These are phyloP conservation scores for Toxotes chatareus DNA, from an alignment of 2,113 vertebrate species.

Conservation along the genomic window DNA sequence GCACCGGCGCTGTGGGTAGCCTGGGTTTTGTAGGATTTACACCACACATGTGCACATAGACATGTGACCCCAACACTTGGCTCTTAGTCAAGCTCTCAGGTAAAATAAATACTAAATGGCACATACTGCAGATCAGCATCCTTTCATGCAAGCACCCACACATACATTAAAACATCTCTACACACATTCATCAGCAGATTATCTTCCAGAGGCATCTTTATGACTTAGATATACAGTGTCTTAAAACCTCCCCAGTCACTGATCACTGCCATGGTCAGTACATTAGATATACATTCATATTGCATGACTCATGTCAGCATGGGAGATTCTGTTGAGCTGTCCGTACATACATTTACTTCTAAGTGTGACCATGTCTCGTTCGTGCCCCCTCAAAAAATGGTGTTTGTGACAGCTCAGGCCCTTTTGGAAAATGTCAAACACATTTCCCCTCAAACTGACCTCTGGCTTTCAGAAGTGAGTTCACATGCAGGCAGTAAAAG, in stretches of 20 bases:
- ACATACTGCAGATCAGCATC: background rate
- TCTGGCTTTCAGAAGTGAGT: constrained; percentile 49
- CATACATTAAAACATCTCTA: background rate
- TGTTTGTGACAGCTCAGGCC: constrained; percentile 15
- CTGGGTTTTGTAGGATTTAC: constrained; percentile 44
- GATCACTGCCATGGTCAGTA: constrained; percentile 36
- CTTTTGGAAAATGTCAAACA: constrained; percentile 58
- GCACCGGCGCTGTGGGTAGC: constrained; percentile 49
- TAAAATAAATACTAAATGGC: constrained; percentile 20
- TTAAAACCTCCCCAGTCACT: constrained; percentile 32
- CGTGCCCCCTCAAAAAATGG: no score
- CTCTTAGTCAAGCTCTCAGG: background rate
- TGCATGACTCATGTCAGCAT: constrained; percentile 39
- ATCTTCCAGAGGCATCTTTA: constrained; percentile 57
- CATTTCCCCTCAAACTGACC: constrained; percentile 57
- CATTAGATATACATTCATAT: constrained; percentile 42
- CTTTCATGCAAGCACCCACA: background rate
- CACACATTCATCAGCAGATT: constrained; percentile 19
- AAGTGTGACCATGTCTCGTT: background rate
- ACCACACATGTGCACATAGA: constrained; percentile 14
- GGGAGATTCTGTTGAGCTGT: background rate
- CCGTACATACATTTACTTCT: background rate
- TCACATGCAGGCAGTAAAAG: constrained; percentile 39
- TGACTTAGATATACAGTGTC: constrained; percentile 28
- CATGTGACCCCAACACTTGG: constrained; percentile 3